Percentiles rank a stretch among this genome's conserved stretches.
These are phyloP conservation scores for Sphaerophoria taeniata DNA, from an alignment of 2,888 invertebrate genomes.

Conservation along the genomic window DNA sequence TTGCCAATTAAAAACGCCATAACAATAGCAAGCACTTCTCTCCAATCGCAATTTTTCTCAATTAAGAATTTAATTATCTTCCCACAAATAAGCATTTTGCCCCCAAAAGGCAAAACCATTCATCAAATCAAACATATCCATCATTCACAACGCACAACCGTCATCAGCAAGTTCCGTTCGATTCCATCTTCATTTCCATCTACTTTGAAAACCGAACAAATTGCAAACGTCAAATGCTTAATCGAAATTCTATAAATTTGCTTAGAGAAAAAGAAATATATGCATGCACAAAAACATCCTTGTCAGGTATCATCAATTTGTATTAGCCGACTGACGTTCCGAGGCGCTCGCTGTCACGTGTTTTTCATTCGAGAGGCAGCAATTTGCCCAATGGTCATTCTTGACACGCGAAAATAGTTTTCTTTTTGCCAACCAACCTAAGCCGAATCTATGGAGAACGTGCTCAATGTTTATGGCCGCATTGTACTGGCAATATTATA, in stretches of 20 bases:
- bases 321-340: slow-evolving; percentile 2
- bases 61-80: background rate
- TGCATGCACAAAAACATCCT: slow-evolving; percentile 37
- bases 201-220: slow-evolving; percentile 12
- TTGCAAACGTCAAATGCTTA: slow-evolving; percentile 31
- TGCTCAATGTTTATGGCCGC: slow-evolving; percentile 40
- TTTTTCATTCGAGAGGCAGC: slow-evolving; percentile 29
- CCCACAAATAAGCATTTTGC: background rate
- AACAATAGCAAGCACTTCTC: background rate
- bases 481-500: slow-evolving; percentile 27
- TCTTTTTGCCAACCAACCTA: background rate
- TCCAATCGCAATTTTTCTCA: background rate
- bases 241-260: slow-evolving; percentile 36
- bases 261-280: background rate
- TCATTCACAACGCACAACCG: slow-evolving; percentile 1
- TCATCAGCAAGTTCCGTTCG: slow-evolving; percentile 23
- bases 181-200: slow-evolving; percentile 1
- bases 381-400: slow-evolving; percentile 58
- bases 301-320: slow-evolving; percentile 54
- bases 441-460: background rate
- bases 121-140: slow-evolving; percentile 23
- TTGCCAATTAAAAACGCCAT: no score
- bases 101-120: slow-evolving; percentile 8
- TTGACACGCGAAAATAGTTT: slow-evolving; percentile 39
- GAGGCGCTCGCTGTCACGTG: slow-evolving; percentile 44